Conservation (phyloP, 2,888 invertebrate genomes). For the Venustoraphidia nigricollis region DNA sequence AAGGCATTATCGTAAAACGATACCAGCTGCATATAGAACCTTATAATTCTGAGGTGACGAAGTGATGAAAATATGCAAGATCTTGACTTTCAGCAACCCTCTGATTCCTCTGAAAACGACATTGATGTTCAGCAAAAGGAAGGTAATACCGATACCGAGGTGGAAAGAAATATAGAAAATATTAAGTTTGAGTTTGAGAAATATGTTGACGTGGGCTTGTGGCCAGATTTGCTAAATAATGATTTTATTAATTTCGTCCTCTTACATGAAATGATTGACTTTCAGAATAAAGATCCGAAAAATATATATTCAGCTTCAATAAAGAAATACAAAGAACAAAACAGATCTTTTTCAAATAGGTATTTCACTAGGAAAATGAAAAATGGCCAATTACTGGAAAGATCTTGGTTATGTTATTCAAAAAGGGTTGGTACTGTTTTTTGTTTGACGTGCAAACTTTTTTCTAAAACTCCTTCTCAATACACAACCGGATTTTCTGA, state of each 20-base stretch:
- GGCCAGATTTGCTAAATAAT: slow-evolving; percentile 2
- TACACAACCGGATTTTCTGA: no score
- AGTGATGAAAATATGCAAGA: no score
- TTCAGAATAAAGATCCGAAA: slow-evolving; percentile 5
- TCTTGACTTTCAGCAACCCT: no score
- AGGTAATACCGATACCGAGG: neutral
- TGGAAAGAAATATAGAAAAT: slow-evolving; percentile 1
- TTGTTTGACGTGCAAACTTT: no score
- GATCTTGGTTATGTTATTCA: slow-evolving; percentile 6
- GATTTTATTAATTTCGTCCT: slow-evolving; percentile 4
- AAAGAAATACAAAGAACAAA: slow-evolving; percentile 12
- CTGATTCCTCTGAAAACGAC: no score
- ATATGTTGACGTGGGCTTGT: slow-evolving; percentile 5
- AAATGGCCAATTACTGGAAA: slow-evolving; percentile 5
- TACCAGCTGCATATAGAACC: no score
- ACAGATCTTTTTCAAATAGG: slow-evolving; percentile 5
- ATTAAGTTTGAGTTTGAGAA: slow-evolving; percentile 4
- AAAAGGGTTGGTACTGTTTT: slow-evolving; percentile 2
- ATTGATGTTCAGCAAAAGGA: no score
- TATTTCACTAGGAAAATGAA: slow-evolving; percentile 3
- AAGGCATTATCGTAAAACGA: no score
- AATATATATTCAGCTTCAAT: slow-evolving; percentile 11
- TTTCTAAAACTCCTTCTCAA: no score
- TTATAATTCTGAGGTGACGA: no score
- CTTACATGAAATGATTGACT: slow-evolving; percentile 4